Evolutionary conservation across 1,140 invertebrate genomes (phyloP), one percentile per base, ranked within the genome.

Genomic region (Apis dorsata): DNA sequence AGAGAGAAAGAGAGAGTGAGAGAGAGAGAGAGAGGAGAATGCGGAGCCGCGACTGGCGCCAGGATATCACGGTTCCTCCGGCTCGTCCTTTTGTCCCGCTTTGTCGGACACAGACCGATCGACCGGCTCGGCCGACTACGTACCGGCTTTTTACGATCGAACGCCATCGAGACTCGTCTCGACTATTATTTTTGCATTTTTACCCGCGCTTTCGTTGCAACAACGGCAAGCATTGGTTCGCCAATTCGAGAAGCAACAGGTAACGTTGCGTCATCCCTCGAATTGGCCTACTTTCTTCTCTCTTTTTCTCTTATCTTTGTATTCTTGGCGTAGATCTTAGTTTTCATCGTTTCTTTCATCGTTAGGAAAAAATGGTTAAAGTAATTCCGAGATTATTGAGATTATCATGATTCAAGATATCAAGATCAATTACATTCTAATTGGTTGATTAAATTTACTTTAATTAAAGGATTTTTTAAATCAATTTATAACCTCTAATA

Each of bases 1-100:
- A 28, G 69, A 69, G 78, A 81, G 82, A 19, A 9, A 53, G 34
- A 3, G 34, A 44, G 5, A 44, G 34, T 3, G 34, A 44, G 5
- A 8, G 34, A 44, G 5, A 7, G 34, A 7, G 5, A 44, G 34
- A 44, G 5, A 74, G 21, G 70, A 69, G 66, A 69, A 44, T 72
- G 15, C 51, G 84, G 21, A 85, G 81, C 88, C 71, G 28, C 88
- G 89, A 85, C 86, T 89, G 89, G 89, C 89, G 89, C 89, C 89
- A 90, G 84, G 81, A 89, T 84, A 86, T 84, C 83, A 89, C 89
- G 83, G 84, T 78, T 86, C 63, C 76, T 82, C 55, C 74, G 51
- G 24, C 53, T 81, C 63, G 75, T 83, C 68, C 81, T 79, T 83
- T 83, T 83, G 81, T 79, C 74, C 60, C 75, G 73, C 75, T 83